Percentiles rank a stretch among this genome's conserved stretches.
These are phyloP conservation scores for Apoderus coryli DNA, from an alignment of 2,888 invertebrate genomes.

Conservation along the genomic window DNA sequence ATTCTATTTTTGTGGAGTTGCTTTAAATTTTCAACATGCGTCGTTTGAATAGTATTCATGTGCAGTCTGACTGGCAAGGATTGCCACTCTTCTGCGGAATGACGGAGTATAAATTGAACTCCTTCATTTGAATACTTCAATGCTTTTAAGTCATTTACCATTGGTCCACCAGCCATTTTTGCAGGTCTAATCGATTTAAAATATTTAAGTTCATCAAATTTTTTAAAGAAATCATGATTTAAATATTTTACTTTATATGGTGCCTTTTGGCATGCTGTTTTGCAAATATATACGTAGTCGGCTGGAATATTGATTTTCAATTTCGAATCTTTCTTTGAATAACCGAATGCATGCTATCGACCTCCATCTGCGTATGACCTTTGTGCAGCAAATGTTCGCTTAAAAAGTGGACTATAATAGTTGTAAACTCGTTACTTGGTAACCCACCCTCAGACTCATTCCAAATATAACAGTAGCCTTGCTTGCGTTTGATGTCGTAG, in stretches of 20 bases:
- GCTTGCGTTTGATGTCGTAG: not conserved
- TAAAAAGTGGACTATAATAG: not conserved
- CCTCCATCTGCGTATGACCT: too few relatives aligned
- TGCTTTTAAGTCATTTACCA: too few relatives aligned
- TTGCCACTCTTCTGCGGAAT: conserved; percentile 8
- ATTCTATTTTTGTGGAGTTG: conserved; percentile 9
- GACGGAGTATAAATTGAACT: too few relatives aligned
- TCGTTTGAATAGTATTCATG: too few relatives aligned
- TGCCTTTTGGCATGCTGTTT: too few relatives aligned
- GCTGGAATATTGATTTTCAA: too few relatives aligned
- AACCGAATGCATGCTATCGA: too few relatives aligned
- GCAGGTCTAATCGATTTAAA: conserved; percentile 10
- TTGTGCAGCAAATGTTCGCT: not conserved
- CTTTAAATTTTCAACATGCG: conserved; percentile 2
- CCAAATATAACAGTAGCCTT: not conserved
- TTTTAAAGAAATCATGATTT: conserved; percentile 6
- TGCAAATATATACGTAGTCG: too few relatives aligned
- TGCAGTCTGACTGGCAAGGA: conserved; percentile 8
- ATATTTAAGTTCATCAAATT: conserved; percentile 7
- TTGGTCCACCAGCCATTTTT: conserved; percentile 6
- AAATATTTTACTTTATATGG: conserved; percentile 16
- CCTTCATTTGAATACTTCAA: too few relatives aligned
- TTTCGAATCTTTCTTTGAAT: too few relatives aligned
- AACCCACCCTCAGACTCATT: conserved; percentile 1
- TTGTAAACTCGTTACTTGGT: not conserved